Evolutionary conservation across 2,888 invertebrate genomes (phyloP).

Genomic region (Perizoma flavofasciatum): DNA sequence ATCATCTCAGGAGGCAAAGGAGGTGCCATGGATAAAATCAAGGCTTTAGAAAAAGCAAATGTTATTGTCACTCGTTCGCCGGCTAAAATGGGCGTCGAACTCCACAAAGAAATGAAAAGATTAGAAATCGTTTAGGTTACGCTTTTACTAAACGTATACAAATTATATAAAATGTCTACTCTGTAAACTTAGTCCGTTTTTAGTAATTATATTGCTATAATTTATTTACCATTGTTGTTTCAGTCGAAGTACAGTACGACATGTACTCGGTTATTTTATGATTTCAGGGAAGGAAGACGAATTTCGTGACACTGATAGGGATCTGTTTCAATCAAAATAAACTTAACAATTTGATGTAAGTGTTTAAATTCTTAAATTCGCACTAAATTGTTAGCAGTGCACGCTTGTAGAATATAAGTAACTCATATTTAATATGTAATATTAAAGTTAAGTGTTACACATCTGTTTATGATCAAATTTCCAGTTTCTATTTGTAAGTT

Average conservation of each 20-base stretch:
- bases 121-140: constrained; percentile 83
- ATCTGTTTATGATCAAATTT: constrained; percentile 46
- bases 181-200: constrained; percentile 62
- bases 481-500: constrained; percentile 40
- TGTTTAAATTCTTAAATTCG: constrained; percentile 30
- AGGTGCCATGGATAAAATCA: constrained; percentile 98
- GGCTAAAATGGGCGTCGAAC: constrained; percentile 96
- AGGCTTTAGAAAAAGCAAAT: constrained; percentile 95
- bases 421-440: constrained; percentile 41
- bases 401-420: constrained; percentile 50
- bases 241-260: constrained; percentile 36
- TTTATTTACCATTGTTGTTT: constrained; percentile 67
- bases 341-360: constrained; percentile 32
- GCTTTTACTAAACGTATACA: constrained; percentile 38
- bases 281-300: constrained; percentile 34
- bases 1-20: constrained; percentile 99
- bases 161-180: constrained; percentile 52
- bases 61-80: constrained; percentile 98
- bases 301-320: constrained; percentile 45
- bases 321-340: constrained; percentile 17
- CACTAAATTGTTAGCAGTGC: constrained; percentile 56
- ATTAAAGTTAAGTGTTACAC: constrained; percentile 51
- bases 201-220: constrained; percentile 69
- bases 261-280: constrained; percentile 34
- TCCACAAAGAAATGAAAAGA: constrained; percentile 95